Evolutionary conservation across 2,113 vertebrate genomes (phyloP), one percentile per base, ranked within the genome.

Genomic region (Noturus placidus): DNA sequence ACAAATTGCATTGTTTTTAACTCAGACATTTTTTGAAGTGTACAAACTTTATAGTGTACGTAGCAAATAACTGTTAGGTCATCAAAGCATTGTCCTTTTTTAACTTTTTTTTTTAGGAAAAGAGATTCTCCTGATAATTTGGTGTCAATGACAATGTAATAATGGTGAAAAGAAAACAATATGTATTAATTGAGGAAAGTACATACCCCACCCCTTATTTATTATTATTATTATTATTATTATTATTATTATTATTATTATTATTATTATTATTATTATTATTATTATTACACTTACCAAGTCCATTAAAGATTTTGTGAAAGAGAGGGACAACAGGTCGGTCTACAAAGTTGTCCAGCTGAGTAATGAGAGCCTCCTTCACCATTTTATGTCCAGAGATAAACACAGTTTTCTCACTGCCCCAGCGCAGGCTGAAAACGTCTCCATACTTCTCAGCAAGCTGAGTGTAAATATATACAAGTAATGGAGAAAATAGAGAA

Each of bases 281-380:
- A 67, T 67, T 15, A 67, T 67, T 67, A 67, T 57, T 54, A 25
- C 14, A 82, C 94, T 93, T 91, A 96, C 96, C 96, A 5, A 93
- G 6, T 19, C 91, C 91, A 69, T 94, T 94, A 83, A 93, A 95
- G 38, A 90, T 0, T 33, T 54, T 87, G 25, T 93, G 67, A 87
- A 95, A 94, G 0, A 95, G 0, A 52, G 95, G 96, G 0, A 92
- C 0, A 0, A 87, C 0, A 0, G 96, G 96, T 0, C 96, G 95
- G 1, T 92, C 93, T 0, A 90, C 0, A 76, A 97, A 96, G 89
- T 38, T 91, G 80, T 97, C 94, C 27, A 92, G 94, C 22, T 96
- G 95, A 78, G 90, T 93, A 22, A 96, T 69, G 0, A 97, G 95
- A 46, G 92, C 95, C 90, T 98, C 96, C 90, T 95, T 98, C 86